Percentiles rank a stretch among this genome's conserved stretches.
Evolutionary conservation across 2,797 vertebrate species (phyloP).

Genomic region (Lutjanus campechanus): DNA sequence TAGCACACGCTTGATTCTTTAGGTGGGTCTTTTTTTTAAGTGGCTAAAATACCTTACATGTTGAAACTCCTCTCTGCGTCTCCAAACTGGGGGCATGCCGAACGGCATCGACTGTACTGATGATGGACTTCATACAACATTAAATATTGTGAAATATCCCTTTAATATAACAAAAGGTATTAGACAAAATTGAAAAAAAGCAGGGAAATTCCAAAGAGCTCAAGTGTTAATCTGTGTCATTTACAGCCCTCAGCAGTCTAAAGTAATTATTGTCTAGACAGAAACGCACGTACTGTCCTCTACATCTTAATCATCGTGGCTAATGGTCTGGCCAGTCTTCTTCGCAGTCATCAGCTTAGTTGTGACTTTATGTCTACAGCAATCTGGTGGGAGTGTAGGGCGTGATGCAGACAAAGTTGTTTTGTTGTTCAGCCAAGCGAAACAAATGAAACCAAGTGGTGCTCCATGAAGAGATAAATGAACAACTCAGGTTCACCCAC

Average conservation of each 20-base stretch:
- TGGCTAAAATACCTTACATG: no score
- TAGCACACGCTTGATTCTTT: no score
- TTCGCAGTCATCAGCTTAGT: slow-evolving; percentile 9
- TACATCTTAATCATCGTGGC: slow-evolving; percentile 13
- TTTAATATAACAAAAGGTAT: no score
- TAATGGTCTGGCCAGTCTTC: slow-evolving; percentile 17
- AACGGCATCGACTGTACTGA: no score
- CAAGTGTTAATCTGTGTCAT: slow-evolving; percentile 4
- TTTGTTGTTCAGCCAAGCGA: slow-evolving; percentile 4
- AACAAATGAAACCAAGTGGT: slow-evolving; percentile 14
- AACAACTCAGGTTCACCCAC: not conserved
- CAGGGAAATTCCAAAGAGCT: slow-evolving; percentile 7
- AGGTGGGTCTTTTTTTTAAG: no score
- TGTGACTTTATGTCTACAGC: slow-evolving; percentile 12
- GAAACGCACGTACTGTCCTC: slow-evolving; percentile 2
- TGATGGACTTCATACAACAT: no score
- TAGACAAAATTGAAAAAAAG: not conserved
- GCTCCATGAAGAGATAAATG: not conserved
- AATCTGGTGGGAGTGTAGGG: not conserved
- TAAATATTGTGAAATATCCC: no score
- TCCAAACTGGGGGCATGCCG: no score
- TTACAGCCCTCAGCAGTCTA: slow-evolving; percentile 4
- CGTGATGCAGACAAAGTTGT: not conserved
- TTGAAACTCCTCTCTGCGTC: no score
- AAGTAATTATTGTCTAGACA: slow-evolving; percentile 24